Conservation (phyloP, 2,113 vertebrate species). For the Seriola dumerili region DNA sequence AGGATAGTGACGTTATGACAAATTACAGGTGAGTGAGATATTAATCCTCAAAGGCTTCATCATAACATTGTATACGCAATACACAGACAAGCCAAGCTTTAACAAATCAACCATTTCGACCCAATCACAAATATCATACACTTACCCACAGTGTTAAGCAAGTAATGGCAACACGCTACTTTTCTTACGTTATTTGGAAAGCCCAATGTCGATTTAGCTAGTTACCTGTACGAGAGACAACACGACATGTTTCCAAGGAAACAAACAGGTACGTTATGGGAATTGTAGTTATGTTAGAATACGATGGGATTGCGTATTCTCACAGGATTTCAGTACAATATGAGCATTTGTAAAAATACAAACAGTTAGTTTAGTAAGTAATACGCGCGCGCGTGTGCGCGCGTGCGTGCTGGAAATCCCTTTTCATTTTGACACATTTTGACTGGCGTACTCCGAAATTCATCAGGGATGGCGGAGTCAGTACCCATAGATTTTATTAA, state of each 20-base stretch:
- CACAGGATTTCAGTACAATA: neutral
- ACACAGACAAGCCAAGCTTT: too few species aligned
- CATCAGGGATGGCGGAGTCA: neutral
- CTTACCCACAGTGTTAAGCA: neutral
- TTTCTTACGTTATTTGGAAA: neutral
- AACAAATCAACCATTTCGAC: neutral
- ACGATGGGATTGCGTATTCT: neutral
- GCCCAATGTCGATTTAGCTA: neutral
- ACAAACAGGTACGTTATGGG: slow-evolving; percentile 25
- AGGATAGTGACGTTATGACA: neutral
- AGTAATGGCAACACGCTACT: neutral
- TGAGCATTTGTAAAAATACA: neutral
- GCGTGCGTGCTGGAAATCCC: neutral
- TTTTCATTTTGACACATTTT: neutral
- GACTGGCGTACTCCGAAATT: neutral
- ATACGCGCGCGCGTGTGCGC: too few species aligned
- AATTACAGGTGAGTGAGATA: neutral
- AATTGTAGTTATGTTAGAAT: neutral
- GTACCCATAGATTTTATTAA: neutral
- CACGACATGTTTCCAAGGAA: slow-evolving; percentile 44
- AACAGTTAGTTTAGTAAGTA: too few species aligned
- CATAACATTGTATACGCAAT: too few species aligned
- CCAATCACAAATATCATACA: neutral
- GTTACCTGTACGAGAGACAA: slow-evolving; percentile 9
- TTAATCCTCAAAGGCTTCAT: neutral